A percentile compares a stretch with the other conserved stretches of the same genome.
Evolutionary conservation across 1,140 invertebrate species (phyloP).

Genomic region (Plectrocnemia conspersa): DNA sequence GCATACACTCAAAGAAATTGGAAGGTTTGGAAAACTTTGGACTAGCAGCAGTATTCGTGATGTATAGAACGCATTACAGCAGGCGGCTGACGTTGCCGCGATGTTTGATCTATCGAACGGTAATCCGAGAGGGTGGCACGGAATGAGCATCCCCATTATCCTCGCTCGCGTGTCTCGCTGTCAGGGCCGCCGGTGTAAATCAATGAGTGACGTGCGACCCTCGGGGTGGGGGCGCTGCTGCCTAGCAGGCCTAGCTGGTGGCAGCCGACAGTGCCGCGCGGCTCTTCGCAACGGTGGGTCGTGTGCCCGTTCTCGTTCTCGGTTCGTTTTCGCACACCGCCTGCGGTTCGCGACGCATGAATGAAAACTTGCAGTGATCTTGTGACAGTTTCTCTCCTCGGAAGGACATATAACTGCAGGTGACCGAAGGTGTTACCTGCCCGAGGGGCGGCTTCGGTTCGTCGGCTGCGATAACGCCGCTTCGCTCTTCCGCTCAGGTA

Average conservation of each 20-base stretch:
- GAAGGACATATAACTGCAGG: not conserved
- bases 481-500: too few relatives aligned
- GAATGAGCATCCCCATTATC: not conserved
- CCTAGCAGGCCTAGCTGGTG: not conserved
- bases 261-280: slow-evolving; percentile 20
- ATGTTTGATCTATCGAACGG: too few relatives aligned
- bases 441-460: too few relatives aligned
- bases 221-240: not conserved
- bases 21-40: too few relatives aligned
- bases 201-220: slow-evolving; percentile 31
- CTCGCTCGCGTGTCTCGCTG: not conserved
- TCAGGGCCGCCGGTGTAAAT: slow-evolving; percentile 22
- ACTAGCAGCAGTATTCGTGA: too few relatives aligned
- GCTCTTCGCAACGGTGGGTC: slow-evolving; percentile 6
- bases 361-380: too few relatives aligned
- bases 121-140: not conserved
- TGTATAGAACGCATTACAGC: too few relatives aligned
- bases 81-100: too few relatives aligned
- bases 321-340: too few relatives aligned
- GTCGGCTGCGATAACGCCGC: too few relatives aligned
- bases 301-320: not conserved
- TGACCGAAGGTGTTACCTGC: not conserved
- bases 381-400: not conserved
- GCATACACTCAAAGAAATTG: too few relatives aligned
- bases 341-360: too few relatives aligned